Evolutionary conservation across 2,113 vertebrate genomes (phyloP).

Genomic region (Oncorhynchus kisutch): DNA sequence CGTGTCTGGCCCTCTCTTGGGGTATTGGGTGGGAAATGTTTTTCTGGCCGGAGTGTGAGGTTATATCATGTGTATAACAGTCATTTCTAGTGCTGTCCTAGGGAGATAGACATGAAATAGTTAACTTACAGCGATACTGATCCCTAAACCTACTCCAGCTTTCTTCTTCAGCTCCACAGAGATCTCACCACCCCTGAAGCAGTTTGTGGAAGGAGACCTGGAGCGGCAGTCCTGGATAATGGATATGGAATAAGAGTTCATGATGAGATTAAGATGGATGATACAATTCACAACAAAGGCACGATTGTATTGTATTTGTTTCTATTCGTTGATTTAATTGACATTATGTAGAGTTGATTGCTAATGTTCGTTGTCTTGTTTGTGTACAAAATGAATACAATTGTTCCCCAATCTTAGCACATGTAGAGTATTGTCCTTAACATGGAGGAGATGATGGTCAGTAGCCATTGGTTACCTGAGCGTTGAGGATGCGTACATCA

Average conservation of each 20-base stretch:
- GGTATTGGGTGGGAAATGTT: neutral
- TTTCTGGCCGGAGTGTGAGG: no score
- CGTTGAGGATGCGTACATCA: constrained; percentile 54
- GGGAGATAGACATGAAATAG: neutral
- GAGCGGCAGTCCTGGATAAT: constrained; percentile 62
- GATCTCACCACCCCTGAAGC: constrained; percentile 64
- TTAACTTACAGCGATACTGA: constrained; percentile 84
- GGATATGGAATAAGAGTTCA: neutral
- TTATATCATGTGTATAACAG: no score
- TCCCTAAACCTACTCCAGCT: constrained; percentile 81
- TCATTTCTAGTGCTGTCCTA: neutral
- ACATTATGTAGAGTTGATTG: no score
- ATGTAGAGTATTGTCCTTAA: no score
- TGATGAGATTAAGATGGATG: neutral
- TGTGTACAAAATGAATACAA: no score
- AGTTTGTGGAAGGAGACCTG: constrained; percentile 42
- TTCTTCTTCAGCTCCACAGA: constrained; percentile 80
- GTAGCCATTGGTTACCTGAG: constrained; percentile 63
- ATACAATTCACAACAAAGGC: no score
- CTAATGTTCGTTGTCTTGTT: no score
- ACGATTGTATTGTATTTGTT: no score
- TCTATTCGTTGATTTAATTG: no score
- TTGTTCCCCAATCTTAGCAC: no score
- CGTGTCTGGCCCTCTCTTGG: neutral
- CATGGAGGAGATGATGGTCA: constrained; percentile 16